phyloP scores from a whole-genome alignment of 2,888 invertebrate species.

The Frankliniella intonsa region DNA sequence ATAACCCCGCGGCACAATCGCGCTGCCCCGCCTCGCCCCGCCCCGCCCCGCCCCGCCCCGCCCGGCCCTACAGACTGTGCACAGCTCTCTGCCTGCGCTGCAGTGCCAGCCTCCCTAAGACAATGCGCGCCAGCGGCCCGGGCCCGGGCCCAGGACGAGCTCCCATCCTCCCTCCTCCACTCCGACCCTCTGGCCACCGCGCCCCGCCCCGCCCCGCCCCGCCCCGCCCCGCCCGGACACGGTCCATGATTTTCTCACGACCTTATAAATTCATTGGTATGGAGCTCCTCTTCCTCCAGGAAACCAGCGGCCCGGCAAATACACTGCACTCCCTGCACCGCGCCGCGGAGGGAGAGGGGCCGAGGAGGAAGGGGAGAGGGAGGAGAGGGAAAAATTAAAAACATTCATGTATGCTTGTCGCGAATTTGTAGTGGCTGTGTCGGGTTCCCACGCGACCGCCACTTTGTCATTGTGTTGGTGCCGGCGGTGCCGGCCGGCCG shows the following conservation, averaged over 20 bases:
- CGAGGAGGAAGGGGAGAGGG: neutral
- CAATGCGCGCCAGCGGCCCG: too few relatives aligned
- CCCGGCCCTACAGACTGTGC: too few relatives aligned
- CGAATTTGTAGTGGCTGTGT: neutral
- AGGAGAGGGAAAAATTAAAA: neutral
- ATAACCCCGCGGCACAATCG: too few relatives aligned
- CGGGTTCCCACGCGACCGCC: neutral
- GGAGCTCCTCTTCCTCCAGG: neutral
- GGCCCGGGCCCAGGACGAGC: too few relatives aligned
- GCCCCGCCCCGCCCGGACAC: neutral
- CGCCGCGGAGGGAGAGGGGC: neutral
- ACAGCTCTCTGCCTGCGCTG: too few relatives aligned
- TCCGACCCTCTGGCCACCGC: too few relatives aligned
- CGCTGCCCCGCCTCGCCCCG: too few relatives aligned
- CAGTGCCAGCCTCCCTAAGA: too few relatives aligned
- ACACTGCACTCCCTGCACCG: neutral
- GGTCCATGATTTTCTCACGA: constrained; percentile 15
- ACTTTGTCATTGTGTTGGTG: neutral
- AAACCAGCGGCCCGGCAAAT: neutral
- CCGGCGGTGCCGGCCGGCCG: neutral
- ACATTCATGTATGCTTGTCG: constrained; percentile 19
- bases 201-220: neutral
- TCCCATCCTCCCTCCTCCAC: too few relatives aligned
- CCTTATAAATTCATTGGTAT: constrained; percentile 26
- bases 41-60: too few relatives aligned